Percentiles rank a stretch among this genome's conserved stretches.
phyloP scores from a whole-genome alignment of 2,797 vertebrate genomes.

The Pseudomugil tenellus region DNA sequence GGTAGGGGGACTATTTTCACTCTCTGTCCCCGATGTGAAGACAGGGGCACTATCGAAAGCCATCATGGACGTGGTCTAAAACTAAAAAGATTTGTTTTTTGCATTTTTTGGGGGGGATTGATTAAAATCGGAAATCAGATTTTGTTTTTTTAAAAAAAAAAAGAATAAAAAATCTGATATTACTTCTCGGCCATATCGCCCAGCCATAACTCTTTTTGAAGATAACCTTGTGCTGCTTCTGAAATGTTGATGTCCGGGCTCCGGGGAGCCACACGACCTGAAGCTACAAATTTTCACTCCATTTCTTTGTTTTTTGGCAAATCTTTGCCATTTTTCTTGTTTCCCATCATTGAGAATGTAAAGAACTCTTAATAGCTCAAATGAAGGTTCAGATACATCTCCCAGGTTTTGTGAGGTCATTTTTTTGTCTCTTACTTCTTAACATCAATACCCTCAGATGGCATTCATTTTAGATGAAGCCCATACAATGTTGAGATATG shows the following conservation, averaged over 20 bases:
- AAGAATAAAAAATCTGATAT: no score
- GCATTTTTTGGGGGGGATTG: no score
- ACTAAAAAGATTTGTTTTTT: no score
- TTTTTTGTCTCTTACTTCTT: not conserved
- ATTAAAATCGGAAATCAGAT: no score
- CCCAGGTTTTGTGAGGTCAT: not conserved
- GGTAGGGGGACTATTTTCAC: no score
- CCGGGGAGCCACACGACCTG: not conserved
- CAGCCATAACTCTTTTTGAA: no score
- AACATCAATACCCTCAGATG: not conserved
- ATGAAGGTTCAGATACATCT: not conserved
- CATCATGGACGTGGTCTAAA: no score
- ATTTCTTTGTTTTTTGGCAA: not conserved
- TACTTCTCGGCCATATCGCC: no score
- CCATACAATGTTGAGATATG: not conserved
- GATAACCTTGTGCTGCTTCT: no score
- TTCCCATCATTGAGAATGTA: not conserved
- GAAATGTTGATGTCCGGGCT: not conserved
- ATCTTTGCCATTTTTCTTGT: not conserved
- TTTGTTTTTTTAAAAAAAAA: no score
- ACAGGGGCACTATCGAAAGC: no score
- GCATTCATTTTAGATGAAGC: not conserved
- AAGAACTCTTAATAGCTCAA: not conserved
- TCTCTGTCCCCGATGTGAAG: no score
- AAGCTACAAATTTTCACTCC: not conserved